These are phyloP conservation scores for Chaetura pelagica DNA, from an alignment of 2,113 vertebrate species.

Conservation along the genomic window DNA sequence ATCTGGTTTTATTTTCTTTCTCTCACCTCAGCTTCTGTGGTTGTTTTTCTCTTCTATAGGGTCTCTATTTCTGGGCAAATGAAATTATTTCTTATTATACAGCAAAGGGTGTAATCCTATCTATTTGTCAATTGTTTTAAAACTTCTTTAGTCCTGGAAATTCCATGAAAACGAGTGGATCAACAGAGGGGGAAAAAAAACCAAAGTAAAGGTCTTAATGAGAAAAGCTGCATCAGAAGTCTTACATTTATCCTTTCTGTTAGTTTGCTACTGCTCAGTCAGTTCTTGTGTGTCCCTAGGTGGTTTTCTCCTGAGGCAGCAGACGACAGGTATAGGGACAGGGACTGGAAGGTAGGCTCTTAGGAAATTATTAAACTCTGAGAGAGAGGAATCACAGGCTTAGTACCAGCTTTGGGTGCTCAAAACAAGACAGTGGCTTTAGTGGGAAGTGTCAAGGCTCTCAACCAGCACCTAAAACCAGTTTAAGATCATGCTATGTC, in stretches of 20 bases:
- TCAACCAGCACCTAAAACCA: neutral
- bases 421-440: neutral
- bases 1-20: constrained; percentile 32
- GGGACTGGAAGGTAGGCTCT: neutral
- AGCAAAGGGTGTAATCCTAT: neutral
- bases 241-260: neutral
- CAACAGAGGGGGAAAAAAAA: neutral
- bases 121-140: neutral
- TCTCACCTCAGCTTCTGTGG: neutral
- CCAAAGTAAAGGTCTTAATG: neutral
- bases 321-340: neutral
- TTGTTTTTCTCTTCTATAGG: constrained; percentile 13
- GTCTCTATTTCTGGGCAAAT: neutral
- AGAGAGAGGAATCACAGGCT: neutral
- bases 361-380: neutral
- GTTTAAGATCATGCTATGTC: neutral
- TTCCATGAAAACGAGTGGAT: neutral
- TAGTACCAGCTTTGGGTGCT: neutral
- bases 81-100: neutral
- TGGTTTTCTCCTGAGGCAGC: neutral
- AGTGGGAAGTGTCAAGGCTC: neutral
- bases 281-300: neutral
- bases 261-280: neutral
- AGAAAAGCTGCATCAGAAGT: neutral
- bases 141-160: neutral